Conservation (phyloP, 2,888 invertebrate genomes). For the Chymomyza amoena region DNA sequence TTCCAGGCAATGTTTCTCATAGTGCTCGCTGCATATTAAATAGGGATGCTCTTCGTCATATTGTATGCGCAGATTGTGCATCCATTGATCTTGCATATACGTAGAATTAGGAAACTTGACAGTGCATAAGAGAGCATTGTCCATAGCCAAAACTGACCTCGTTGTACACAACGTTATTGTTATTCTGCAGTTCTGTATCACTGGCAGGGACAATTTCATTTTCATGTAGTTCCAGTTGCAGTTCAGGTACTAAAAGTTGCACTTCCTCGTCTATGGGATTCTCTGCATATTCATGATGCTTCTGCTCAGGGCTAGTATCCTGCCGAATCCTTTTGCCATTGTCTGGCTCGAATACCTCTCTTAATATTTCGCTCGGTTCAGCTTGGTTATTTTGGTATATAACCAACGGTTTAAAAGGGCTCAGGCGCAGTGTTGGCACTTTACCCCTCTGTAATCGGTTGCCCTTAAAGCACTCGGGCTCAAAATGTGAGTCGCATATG, state of each 20-base stretch:
- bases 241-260: background rate
- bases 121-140: constrained; percentile 58
- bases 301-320: constrained; percentile 39
- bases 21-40: constrained; percentile 62
- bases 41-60: constrained; percentile 60
- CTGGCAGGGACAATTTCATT: background rate
- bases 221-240: background rate
- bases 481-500: constrained; percentile 66
- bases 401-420: constrained; percentile 31
- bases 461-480: constrained; percentile 53
- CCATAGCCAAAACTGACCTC: constrained; percentile 61
- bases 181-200: constrained; percentile 21
- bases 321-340: constrained; percentile 22
- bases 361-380: background rate
- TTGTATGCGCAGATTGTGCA: constrained; percentile 56
- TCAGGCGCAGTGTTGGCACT: constrained; percentile 62
- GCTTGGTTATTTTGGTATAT: constrained; percentile 47
- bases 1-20: constrained; percentile 52
- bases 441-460: constrained; percentile 56
- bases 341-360: too few relatives aligned
- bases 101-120: constrained; percentile 61
- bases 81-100: constrained; percentile 53
- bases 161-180: constrained; percentile 40
- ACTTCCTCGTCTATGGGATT: too few relatives aligned
- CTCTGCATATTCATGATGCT: constrained; percentile 13